Conservation (phyloP, 2,888 invertebrate genomes). For the Sarcophaga variegata region DNA sequence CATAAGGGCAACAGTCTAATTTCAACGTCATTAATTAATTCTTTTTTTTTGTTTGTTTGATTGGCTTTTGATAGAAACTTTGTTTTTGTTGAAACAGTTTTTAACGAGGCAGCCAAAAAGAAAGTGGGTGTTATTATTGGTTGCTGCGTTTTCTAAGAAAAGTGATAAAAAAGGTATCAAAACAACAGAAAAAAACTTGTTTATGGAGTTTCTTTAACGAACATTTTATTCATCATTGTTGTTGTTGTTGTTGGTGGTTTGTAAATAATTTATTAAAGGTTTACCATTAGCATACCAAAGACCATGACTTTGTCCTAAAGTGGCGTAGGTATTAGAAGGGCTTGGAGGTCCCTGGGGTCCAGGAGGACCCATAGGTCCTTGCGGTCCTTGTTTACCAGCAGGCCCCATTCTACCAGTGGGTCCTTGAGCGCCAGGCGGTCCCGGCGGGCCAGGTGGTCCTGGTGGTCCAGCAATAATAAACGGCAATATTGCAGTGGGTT, state of each 20-base stretch:
- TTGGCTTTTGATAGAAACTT: background rate
- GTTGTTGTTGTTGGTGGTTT: slow-evolving; percentile 44
- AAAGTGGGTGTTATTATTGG: slow-evolving; percentile 30
- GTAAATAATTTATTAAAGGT: slow-evolving; percentile 52
- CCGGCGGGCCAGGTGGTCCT: slow-evolving; percentile 69
- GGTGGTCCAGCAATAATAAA: slow-evolving; percentile 56
- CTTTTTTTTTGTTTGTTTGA: background rate
- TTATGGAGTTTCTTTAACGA: background rate
- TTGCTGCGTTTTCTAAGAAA: background rate
- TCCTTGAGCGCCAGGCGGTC: slow-evolving; percentile 67
- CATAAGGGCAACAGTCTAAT: background rate
- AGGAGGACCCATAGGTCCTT: slow-evolving; percentile 62
- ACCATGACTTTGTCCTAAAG: slow-evolving; percentile 62
- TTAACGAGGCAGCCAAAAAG: background rate
- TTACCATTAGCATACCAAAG: slow-evolving; percentile 67
- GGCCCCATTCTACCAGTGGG: slow-evolving; percentile 64
- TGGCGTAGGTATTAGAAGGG: slow-evolving; percentile 36
- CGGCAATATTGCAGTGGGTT: slow-evolving; percentile 63
- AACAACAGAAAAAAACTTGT: background rate
- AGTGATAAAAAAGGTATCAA: background rate
- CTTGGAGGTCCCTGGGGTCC: slow-evolving; percentile 57
- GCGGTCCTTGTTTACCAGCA: slow-evolving; percentile 62
- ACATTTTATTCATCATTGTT: slow-evolving; percentile 55
- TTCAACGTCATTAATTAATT: background rate
- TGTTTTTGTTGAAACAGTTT: background rate